Evolutionary conservation across 2,797 vertebrate species (phyloP).

Genomic region (Takifugu ocellatus): DNA sequence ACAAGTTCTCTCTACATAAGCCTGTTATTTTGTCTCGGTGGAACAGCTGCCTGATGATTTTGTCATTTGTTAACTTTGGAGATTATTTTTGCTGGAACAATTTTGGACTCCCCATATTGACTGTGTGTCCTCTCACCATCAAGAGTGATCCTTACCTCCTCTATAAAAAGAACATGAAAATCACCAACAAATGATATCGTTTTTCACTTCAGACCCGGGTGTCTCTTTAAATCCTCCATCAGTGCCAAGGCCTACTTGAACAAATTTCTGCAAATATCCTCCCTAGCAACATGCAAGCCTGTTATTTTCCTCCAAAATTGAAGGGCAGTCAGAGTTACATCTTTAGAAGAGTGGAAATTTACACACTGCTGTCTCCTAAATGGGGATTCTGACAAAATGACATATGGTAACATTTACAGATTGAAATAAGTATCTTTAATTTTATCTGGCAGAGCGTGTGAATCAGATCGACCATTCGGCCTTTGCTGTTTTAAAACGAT

Average conservation of each 20-base stretch:
- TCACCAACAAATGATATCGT: background rate
- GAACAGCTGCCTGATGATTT: conserved; percentile 21
- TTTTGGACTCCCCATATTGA: conserved; percentile 2
- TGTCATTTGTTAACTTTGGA: conserved; percentile 12
- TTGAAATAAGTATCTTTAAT: conserved; percentile 58
- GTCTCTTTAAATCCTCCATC: conserved; percentile 43
- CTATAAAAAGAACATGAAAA: conserved; percentile 4
- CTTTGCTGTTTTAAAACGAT: too few species aligned
- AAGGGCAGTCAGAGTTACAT: conserved; percentile 79
- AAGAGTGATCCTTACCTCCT: background rate
- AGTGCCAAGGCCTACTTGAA: conserved; percentile 44
- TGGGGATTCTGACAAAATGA: conserved; percentile 48
- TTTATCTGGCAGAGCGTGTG: conserved; percentile 24
- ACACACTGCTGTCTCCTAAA: conserved; percentile 64
- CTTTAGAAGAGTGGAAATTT: conserved; percentile 73
- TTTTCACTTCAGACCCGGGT: conserved; percentile 17
- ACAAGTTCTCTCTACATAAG: conserved; percentile 3
- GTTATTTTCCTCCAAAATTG: conserved; percentile 82
- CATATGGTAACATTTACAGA: conserved; percentile 72
- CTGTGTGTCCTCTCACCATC: background rate
- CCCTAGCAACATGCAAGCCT: conserved; percentile 68
- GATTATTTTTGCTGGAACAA: conserved; percentile 18
- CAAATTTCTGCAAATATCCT: conserved; percentile 72
- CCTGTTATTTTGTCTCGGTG: conserved; percentile 12
- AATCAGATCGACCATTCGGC: conserved; percentile 6